Evolutionary conservation across 2,888 invertebrate genomes (phyloP).

Genomic region (Lasioglossum lativentre): DNA sequence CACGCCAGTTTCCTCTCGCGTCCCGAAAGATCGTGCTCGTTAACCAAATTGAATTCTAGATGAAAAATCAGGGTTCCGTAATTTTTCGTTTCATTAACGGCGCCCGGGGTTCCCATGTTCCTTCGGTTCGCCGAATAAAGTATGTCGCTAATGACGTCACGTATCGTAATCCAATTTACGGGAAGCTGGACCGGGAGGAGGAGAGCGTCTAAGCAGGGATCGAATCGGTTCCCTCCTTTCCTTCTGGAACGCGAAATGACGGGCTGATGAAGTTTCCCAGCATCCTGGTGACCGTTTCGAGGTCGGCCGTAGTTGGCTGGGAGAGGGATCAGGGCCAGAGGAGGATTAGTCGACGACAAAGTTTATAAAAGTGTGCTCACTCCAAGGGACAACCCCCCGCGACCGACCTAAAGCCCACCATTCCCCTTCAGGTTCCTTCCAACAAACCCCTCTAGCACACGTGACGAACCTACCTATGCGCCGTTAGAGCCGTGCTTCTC

Average conservation of each 20-base stretch:
- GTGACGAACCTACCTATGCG: conserved; percentile 75
- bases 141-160: conserved; percentile 83
- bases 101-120: not conserved
- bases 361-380: conserved; percentile 82
- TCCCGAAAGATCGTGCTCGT: not conserved
- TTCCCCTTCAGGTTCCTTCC: conserved; percentile 60
- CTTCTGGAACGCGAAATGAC: conserved; percentile 81
- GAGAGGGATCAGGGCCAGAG: conserved; percentile 76
- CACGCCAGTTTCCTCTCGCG: not conserved
- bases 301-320: conserved; percentile 64
- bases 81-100: conserved; percentile 29
- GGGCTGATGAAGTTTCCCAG: conserved; percentile 83
- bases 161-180: conserved; percentile 85
- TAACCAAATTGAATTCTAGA: conserved; percentile 7
- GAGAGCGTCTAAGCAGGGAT: conserved; percentile 71
- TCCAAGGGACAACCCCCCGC: conserved; percentile 64
- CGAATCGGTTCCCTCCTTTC: conserved; percentile 52
- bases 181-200: conserved; percentile 67
- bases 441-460: conserved; percentile 70
- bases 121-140: conserved; percentile 75
- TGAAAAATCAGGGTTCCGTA: conserved; percentile 2
- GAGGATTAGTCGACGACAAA: conserved; percentile 83
- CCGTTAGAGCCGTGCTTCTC: conserved; percentile 33
- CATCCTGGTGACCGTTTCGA: conserved; percentile 74
- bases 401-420: conserved; percentile 70